A percentile compares a stretch with the other conserved stretches of the same genome.
These are phyloP conservation scores for Leucozona laternaria DNA, from an alignment of 2,888 invertebrate species.

Conservation along the genomic window DNA sequence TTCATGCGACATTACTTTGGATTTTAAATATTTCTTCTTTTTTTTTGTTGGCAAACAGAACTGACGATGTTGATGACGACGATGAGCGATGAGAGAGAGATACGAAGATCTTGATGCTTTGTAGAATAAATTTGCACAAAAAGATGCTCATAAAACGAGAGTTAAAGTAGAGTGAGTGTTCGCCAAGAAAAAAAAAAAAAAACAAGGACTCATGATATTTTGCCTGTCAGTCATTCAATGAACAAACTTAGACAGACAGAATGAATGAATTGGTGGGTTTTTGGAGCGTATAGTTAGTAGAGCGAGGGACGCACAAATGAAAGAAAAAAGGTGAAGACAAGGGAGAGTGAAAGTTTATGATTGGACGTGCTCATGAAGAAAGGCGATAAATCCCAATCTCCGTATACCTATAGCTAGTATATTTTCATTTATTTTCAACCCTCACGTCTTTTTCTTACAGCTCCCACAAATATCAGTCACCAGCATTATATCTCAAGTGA, in stretches of 20 bases:
- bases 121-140: constrained; percentile 69
- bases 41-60: constrained; percentile 32
- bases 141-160: constrained; percentile 50
- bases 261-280: constrained; percentile 28
- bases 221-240: constrained; percentile 69
- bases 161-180: not conserved
- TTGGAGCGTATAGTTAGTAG: not conserved
- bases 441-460: not conserved
- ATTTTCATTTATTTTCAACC: not conserved
- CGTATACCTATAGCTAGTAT: not conserved
- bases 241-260: constrained; percentile 32
- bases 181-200: not conserved
- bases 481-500: constrained; percentile 23
- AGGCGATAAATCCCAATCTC: constrained; percentile 71
- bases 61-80: constrained; percentile 46
- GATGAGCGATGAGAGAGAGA: not conserved
- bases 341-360: constrained; percentile 65
- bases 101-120: constrained; percentile 64
- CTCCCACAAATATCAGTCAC: constrained; percentile 10
- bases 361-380: constrained; percentile 74
- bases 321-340: constrained; percentile 3
- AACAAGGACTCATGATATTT: constrained; percentile 33
- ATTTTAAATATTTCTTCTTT: not conserved
- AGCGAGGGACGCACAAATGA: not conserved
- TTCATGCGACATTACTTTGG: not conserved